Evolutionary conservation across 2,113 vertebrate genomes (phyloP), one percentile per base, ranked within the genome.

Genomic region (Rattus rattus): DNA sequence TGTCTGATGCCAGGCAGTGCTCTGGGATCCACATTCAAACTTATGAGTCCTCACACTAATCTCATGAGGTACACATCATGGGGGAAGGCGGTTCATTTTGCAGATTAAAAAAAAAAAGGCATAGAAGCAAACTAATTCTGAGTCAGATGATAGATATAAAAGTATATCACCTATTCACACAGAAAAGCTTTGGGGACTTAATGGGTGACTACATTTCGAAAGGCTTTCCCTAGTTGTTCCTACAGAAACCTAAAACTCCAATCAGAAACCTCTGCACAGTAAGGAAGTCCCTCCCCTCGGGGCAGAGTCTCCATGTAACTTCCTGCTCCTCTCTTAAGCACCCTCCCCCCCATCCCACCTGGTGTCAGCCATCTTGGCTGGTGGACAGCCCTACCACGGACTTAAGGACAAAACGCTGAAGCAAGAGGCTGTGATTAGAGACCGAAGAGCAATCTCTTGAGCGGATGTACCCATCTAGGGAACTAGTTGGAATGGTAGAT

Each of bases 311-410:
- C 17, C 22, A 14, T n/a, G 72, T 61, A 17, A 86, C 69, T 95
- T 97, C 83, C 87, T 24, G 63, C 79, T 73, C 77, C 49, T 80
- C 16, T 81, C 24, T 54, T 28, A 61, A 70, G n/a, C 39, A 7
- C 2, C 0, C 52, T 11, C 6, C 52, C 52, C 52, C 1, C 0
- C 10, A 0, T 43, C 5, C 73, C 2, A 26, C 13, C 8, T 0
- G 0, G 54, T 12, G 11, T 49, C 87, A 61, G 80, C 91, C 91
- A 52, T 95, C 84, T 92, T 90, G 75, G 47, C 84, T 65, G 33
- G 39, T 12, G 14, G 84, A 28, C 22, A 33, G 12, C n/a, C 2
- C 17, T 8, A 9, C 9, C 4, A 0, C 20, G 43, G 65, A 30
- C 54, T 90, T 59, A 49, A 83, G 76, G 36, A 39, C 52, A 52